Percentiles rank a stretch among this genome's conserved stretches.
Evolutionary conservation across 2,797 vertebrate species (phyloP).

Genomic region (Chromis chromis): DNA sequence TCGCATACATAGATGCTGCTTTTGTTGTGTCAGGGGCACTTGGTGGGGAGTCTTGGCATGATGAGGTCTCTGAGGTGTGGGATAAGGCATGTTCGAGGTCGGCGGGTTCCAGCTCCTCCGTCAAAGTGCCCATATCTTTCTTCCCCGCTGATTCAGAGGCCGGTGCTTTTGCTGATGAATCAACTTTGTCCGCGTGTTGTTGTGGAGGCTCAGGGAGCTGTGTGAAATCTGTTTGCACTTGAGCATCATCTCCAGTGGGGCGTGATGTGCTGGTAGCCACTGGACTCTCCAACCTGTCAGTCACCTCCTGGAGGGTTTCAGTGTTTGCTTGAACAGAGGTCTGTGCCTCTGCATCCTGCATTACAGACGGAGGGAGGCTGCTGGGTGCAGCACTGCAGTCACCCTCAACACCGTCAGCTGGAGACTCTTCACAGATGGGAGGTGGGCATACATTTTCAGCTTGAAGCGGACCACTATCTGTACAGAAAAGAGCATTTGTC

Average conservation of each 20-base stretch:
- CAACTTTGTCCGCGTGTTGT: conserved; percentile 21
- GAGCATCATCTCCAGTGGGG: conserved; percentile 59
- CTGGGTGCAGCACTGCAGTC: conserved; percentile 30
- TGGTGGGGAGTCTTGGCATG: conserved; percentile 41
- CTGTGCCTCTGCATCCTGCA: conserved; percentile 60
- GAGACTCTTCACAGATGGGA: conserved; percentile 40
- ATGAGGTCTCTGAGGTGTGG: conserved; percentile 44
- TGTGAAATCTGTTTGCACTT: conserved; percentile 67
- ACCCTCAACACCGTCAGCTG: conserved; percentile 11
- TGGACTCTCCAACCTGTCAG: conserved; percentile 27
- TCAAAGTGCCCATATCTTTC: conserved; percentile 77
- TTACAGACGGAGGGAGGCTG: conserved; percentile 31
- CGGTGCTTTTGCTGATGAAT: neutral
- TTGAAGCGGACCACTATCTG: conserved; percentile 48
- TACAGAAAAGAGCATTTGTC: conserved; percentile 8
- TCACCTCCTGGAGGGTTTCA: conserved; percentile 50
- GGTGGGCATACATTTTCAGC: conserved; percentile 40
- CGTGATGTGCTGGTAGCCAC: conserved; percentile 30
- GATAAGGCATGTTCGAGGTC: conserved; percentile 34
- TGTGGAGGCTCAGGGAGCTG: conserved; percentile 34
- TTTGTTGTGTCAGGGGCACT: conserved; percentile 62
- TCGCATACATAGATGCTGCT: conserved; percentile 76
- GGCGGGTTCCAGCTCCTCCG: conserved; percentile 64
- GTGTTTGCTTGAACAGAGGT: conserved; percentile 53
- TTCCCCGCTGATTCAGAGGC: conserved; percentile 50